Base-by-base conservation (phyloP, 1,140 invertebrate species). In the Ditylenchus dipsaci region DNA sequence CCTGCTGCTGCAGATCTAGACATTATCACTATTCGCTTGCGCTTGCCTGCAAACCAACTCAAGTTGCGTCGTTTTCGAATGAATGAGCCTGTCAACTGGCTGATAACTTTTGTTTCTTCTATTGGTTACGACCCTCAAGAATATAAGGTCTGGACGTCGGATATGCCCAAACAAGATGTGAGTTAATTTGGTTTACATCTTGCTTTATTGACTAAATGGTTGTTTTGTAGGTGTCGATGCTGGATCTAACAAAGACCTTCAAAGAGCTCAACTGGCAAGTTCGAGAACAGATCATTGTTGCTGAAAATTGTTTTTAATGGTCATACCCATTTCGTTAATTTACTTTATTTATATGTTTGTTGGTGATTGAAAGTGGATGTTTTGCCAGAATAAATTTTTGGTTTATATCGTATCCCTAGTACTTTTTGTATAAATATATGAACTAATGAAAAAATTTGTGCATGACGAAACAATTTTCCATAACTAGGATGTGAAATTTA, bases 71-170 rank as follows among this genome's bases (percentile, higher is more conserved):
- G n/a, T n/a, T n/a, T n/a, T n/a, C n/a, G n/a, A 65, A 38, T 33
- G 15, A 27, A 56, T 29, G 75, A 76, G 23, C 19, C 43, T 19
- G 27, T 76, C 13, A 49, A 67, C 21, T 61, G 47, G 64, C 56
- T 76, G 26, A 29, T 68, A 13, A 65, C 42, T 33, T 74, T 65
- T 58, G 73, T 74, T 15, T 73, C 60, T 43, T 76, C 73, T 23
- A 26, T 76, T 17, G 73, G 73, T n/a, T 74, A 38, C 43, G 72
- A 73, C 0, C 21, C 38, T 19, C 26, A 30, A 1, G 23, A 59
- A 19, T 69, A 78, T 68, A 72, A 73, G 45, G 26, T 72, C 27
- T 74, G 75, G 62, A 76, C 68, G 15, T 76, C 74, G 5, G 74
- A 76, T 43, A 27, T 58, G 42, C 74, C 74, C 1, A 53, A 63